These are phyloP conservation scores for Pelobates cultripes DNA, from an alignment of 2,797 vertebrate species.

Conservation along the genomic window DNA sequence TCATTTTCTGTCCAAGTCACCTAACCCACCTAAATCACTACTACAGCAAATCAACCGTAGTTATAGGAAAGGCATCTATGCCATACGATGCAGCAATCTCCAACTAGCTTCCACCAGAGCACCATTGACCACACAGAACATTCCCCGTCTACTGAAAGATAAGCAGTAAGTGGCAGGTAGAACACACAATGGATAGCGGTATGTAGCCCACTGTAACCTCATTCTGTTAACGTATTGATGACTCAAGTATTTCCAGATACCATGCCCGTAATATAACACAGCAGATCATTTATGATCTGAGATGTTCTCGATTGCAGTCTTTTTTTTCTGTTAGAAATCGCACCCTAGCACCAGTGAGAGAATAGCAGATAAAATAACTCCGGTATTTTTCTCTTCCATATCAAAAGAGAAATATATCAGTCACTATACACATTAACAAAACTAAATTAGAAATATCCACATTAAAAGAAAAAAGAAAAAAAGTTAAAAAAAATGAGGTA, in stretches of 20 bases:
- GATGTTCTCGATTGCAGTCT: not conserved
- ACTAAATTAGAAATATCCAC: constrained; percentile 27
- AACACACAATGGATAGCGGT: not conserved
- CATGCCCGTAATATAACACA: not conserved
- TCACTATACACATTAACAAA: not conserved
- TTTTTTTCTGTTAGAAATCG: not conserved
- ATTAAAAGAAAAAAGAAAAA: constrained; percentile 57
- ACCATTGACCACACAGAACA: not conserved
- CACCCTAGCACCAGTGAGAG: constrained; percentile 11
- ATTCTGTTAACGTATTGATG: not conserved
- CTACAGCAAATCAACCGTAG: not conserved
- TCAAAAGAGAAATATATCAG: not conserved
- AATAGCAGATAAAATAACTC: constrained; percentile 17
- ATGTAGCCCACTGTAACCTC: not conserved
- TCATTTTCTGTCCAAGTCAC: no score
- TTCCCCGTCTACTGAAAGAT: not conserved
- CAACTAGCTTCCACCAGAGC: no score
- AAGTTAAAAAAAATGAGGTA: constrained; percentile 82
- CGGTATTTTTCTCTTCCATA: constrained; percentile 7
- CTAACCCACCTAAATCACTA: no score
- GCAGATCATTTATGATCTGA: not conserved
- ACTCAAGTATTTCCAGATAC: not conserved
- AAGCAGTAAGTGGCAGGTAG: not conserved
- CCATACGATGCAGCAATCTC: not conserved
- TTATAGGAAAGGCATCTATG: not conserved